phyloP scores from a whole-genome alignment of 2,888 invertebrate genomes.

The Invenusta paracnida region DNA sequence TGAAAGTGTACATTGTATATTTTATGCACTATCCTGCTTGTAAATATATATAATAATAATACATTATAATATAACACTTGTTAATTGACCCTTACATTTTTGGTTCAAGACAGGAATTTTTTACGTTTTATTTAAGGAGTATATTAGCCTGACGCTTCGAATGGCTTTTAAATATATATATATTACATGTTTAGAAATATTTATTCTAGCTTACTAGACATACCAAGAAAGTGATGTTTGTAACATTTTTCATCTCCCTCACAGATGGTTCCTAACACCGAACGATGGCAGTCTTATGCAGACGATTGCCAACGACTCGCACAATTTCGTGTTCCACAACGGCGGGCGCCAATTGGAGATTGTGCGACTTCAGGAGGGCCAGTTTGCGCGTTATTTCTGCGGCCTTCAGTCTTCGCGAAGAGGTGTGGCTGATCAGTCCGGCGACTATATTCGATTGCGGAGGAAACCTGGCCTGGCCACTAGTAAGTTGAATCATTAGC shows the following conservation, averaged over 20 bases:
- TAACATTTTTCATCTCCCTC: not conserved
- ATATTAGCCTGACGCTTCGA: too few relatives aligned
- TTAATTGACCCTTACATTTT: too few relatives aligned
- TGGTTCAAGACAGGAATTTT: too few relatives aligned
- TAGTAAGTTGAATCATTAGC: too few relatives aligned
- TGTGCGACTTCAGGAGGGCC: not conserved
- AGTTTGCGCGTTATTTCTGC: not conserved
- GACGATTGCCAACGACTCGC: not conserved
- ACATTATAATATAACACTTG: too few relatives aligned
- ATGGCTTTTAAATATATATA: too few relatives aligned
- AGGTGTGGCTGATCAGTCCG: not conserved
- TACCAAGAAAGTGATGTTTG: not conserved
- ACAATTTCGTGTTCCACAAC: not conserved
- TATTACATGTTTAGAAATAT: too few relatives aligned
- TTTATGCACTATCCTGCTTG: too few relatives aligned
- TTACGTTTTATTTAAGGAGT: too few relatives aligned
- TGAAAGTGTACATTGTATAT: too few relatives aligned
- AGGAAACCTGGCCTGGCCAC: not conserved
- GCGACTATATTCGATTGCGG: not conserved
- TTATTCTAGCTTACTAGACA: too few relatives aligned
- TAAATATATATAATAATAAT: too few relatives aligned
- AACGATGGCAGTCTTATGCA: conserved; percentile 10
- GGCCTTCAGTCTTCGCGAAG: not conserved
- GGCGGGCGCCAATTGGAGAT: not conserved
- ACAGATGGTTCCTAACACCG: not conserved